These are phyloP conservation scores for Drosophila ezoana DNA, from an alignment of 2,888 invertebrate genomes.

Conservation along the genomic window DNA sequence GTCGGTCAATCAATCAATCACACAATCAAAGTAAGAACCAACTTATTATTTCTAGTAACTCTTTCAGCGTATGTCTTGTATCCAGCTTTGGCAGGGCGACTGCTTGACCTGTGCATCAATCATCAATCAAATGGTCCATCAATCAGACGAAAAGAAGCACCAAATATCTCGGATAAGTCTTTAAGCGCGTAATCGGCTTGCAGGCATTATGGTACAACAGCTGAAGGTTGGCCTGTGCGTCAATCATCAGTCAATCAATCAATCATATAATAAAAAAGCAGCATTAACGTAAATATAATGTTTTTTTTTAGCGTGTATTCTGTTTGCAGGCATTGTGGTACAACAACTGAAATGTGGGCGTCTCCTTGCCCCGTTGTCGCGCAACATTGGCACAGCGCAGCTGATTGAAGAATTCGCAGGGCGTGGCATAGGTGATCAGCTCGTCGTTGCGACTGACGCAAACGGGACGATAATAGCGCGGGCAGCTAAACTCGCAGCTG, in stretches of 20 bases:
- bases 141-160: neutral
- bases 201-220: too few relatives aligned
- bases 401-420: conserved; percentile 63
- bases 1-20: neutral
- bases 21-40: too few relatives aligned
- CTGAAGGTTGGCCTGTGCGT: too few relatives aligned
- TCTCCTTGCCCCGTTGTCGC: conserved; percentile 13
- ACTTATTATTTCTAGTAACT: too few relatives aligned
- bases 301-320: neutral
- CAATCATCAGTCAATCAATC: conserved; percentile 7
- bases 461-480: conserved; percentile 67
- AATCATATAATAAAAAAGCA: neutral
- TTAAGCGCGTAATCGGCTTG: too few relatives aligned
- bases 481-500: conserved; percentile 66
- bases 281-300: neutral
- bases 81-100: too few relatives aligned
- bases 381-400: conserved; percentile 61
- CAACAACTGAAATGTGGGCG: conserved; percentile 44
- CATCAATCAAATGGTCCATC: neutral
- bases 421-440: conserved; percentile 54
- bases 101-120: neutral
- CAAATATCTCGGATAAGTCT: too few relatives aligned
- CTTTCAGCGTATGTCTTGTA: too few relatives aligned
- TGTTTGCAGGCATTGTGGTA: conserved; percentile 41
- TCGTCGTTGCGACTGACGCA: conserved; percentile 50